Evolutionary conservation across 2,888 invertebrate genomes (phyloP).

Genomic region (Reticulitermes lucifugus): DNA sequence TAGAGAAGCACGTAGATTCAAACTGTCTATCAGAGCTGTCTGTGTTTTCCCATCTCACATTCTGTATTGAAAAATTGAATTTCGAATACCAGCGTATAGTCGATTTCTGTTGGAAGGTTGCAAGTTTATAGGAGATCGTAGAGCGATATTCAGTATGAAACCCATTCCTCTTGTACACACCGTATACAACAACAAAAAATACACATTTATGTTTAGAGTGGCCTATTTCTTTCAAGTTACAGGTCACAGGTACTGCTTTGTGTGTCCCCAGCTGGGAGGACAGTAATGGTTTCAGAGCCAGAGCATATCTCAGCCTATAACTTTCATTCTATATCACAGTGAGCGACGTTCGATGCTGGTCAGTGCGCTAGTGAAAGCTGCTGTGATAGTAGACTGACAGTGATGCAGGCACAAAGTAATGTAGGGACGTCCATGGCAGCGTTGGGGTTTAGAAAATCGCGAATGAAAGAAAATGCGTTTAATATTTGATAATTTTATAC

Average conservation of each 20-base stretch:
- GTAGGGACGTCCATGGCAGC: no score
- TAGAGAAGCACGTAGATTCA: not conserved
- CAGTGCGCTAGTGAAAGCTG: not conserved
- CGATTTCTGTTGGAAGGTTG: not conserved
- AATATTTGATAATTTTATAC: no score
- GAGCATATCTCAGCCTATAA: not conserved
- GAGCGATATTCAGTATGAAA: not conserved
- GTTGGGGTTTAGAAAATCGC: no score
- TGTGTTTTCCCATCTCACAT: not conserved
- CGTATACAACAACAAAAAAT: slow-evolving; percentile 2
- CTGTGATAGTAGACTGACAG: not conserved
- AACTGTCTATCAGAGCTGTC: not conserved
- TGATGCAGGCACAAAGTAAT: no score
- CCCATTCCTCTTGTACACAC: not conserved
- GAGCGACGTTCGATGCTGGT: not conserved
- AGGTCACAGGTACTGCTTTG: not conserved
- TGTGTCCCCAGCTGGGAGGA: not conserved
- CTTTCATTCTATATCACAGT: not conserved
- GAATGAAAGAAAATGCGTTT: no score
- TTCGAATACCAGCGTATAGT: slow-evolving; percentile 1
- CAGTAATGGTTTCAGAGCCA: not conserved
- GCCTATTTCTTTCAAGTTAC: not conserved
- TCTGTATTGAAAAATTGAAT: slow-evolving; percentile 4
- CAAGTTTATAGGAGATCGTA: not conserved
- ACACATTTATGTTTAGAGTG: not conserved